Percentiles rank a stretch among this genome's conserved stretches.
Conservation (phyloP, 2,888 invertebrate genomes). For the Temnothorax unifasciatus region DNA sequence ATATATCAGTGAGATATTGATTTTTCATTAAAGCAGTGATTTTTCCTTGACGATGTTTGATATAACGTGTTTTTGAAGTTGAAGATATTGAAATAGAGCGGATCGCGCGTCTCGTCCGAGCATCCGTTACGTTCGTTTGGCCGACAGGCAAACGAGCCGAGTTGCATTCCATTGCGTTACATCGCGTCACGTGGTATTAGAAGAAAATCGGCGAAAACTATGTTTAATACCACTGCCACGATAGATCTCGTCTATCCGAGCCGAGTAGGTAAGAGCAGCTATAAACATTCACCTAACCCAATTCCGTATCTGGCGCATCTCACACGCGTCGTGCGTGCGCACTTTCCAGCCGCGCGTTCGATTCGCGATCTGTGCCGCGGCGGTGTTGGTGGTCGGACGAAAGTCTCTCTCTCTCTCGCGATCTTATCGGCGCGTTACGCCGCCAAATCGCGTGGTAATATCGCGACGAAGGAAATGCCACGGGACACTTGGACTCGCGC, state of each 20-base stretch:
- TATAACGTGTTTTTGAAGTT: not conserved
- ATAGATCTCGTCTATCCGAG: not conserved
- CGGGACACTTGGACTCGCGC: conserved; percentile 37
- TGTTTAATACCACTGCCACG: not conserved
- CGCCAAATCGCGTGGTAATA: conserved; percentile 41
- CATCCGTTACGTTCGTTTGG: not conserved
- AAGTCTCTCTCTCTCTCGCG: not conserved
- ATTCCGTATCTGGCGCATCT: conserved; percentile 73
- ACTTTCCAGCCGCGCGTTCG: not conserved
- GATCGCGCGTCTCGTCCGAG: not conserved
- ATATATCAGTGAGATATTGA: no score
- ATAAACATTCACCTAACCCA: conserved; percentile 67
- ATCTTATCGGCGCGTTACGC: conserved; percentile 32
- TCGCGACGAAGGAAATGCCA: conserved; percentile 26
- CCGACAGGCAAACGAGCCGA: not conserved
- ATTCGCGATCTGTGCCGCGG: conserved; percentile 14
- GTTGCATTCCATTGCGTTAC: not conserved
- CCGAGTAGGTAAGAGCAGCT: conserved; percentile 5
- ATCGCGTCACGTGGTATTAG: not conserved
- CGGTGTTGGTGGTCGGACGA: not conserved
- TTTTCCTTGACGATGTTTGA: not conserved
- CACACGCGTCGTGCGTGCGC: conserved; percentile 44
- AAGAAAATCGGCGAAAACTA: not conserved
- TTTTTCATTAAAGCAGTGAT: not conserved
- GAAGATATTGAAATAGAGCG: not conserved